Percentiles rank a stretch among this genome's conserved stretches.
These are phyloP conservation scores for Leptocoma aspasia DNA, from an alignment of 2,113 vertebrate species.

Conservation along the genomic window DNA sequence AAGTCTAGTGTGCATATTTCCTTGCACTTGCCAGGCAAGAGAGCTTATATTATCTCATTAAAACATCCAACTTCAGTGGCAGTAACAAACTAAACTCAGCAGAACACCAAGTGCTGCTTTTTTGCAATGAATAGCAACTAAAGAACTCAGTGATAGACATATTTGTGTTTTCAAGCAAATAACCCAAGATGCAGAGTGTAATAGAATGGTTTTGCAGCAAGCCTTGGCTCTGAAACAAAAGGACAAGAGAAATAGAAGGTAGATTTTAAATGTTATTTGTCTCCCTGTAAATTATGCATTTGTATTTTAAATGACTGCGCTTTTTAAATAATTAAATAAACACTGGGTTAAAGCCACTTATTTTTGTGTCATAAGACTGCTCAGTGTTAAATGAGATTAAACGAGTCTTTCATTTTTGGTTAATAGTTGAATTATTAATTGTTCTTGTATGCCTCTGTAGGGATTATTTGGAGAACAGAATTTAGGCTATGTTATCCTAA, in stretches of 20 bases:
- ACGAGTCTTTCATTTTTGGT: neutral
- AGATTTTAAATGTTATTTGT: constrained; percentile 5
- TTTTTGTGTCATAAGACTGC: neutral
- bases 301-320: neutral
- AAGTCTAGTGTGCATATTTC: neutral
- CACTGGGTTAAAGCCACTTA: neutral
- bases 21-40: neutral
- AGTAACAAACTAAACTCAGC: neutral
- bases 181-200: neutral
- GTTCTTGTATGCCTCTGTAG: constrained; percentile 15
- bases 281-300: constrained; percentile 6
- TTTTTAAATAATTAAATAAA: constrained; percentile 12
- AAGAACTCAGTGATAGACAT: neutral
- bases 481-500: neutral
- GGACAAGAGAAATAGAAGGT: neutral
- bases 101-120: constrained; percentile 2
- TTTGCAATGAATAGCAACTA: constrained; percentile 34
- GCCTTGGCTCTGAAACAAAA: neutral
- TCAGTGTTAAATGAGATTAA: constrained; percentile 41
- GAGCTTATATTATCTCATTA: neutral
- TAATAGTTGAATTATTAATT: constrained; percentile 53
- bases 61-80: neutral
- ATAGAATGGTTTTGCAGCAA: neutral
- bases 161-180: constrained; percentile 1
- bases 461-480: constrained; percentile 31